These are phyloP conservation scores for Monomorium pharaonis DNA, from an alignment of 1,140 invertebrate genomes.

Conservation along the genomic window DNA sequence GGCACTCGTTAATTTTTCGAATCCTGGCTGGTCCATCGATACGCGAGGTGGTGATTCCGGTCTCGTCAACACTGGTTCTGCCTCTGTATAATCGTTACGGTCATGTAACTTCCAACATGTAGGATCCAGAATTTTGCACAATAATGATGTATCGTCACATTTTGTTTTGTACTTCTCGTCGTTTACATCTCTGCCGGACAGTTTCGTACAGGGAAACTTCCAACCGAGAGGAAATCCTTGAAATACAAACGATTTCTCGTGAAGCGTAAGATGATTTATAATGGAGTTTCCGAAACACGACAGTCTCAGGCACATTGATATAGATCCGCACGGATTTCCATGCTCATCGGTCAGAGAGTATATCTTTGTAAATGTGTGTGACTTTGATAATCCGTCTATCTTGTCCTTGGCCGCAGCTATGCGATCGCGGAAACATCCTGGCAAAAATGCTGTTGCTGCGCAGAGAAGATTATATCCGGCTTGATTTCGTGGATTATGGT, in stretches of 20 bases:
- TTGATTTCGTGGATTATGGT: background rate
- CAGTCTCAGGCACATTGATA: conserved; percentile 68
- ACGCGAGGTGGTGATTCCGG: conserved; percentile 63
- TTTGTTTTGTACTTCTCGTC: background rate
- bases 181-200: background rate
- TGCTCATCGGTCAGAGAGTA: conserved; percentile 67
- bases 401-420: conserved; percentile 37
- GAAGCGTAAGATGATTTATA: conserved; percentile 58
- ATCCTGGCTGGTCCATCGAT: conserved; percentile 69
- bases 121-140: background rate
- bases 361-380: conserved; percentile 58
- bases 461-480: conserved; percentile 34
- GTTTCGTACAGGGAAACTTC: conserved; percentile 46
- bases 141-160: background rate
- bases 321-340: conserved; percentile 58
- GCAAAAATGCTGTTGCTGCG: conserved; percentile 51
- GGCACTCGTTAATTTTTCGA: conserved; percentile 74
- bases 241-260: conserved; percentile 63
- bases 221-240: conserved; percentile 58
- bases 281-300: conserved; percentile 74
- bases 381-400: conserved; percentile 45
- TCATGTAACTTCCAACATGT: background rate
- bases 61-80: background rate
- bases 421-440: conserved; percentile 50
- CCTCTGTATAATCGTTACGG: background rate